phyloP scores from a whole-genome alignment of 2,113 vertebrate genomes.

The Ochotona curzoniae region DNA sequence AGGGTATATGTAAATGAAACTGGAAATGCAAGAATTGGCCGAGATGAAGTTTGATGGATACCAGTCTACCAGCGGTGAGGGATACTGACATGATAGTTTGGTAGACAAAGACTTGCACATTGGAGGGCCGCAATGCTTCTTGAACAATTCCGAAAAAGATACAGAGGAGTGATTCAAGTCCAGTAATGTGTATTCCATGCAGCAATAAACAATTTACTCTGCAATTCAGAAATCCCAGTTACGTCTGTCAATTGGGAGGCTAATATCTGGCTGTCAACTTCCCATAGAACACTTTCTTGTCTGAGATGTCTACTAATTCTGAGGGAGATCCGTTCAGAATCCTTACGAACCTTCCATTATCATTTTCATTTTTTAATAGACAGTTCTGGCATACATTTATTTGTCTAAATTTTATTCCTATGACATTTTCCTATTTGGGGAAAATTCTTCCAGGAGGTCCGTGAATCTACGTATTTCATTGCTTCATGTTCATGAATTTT shows the following conservation, averaged over 20 bases:
- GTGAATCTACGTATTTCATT: background rate
- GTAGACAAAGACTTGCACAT: background rate
- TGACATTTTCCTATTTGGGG: background rate
- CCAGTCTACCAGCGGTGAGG: no score
- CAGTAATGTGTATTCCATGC: background rate
- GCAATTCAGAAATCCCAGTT: background rate
- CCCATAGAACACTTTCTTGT: background rate
- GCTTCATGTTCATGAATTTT: background rate
- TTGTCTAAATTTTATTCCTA: background rate
- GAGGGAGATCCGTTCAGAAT: background rate
- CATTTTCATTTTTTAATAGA: background rate
- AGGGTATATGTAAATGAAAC: background rate
- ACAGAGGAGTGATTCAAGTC: background rate
- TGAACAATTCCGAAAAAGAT: background rate
- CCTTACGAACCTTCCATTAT: background rate
- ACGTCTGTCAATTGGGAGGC: background rate
- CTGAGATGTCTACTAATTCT: background rate
- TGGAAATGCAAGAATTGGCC: background rate
- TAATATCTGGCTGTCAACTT: background rate
- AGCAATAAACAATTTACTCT: background rate
- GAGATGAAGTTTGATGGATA: background rate
- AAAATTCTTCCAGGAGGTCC: background rate
- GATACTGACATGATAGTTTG: background rate
- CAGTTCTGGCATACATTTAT: background rate
- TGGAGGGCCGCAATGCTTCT: background rate